phyloP scores from a whole-genome alignment of 1,140 invertebrate species.

The Zaprionus ghesquierei region DNA sequence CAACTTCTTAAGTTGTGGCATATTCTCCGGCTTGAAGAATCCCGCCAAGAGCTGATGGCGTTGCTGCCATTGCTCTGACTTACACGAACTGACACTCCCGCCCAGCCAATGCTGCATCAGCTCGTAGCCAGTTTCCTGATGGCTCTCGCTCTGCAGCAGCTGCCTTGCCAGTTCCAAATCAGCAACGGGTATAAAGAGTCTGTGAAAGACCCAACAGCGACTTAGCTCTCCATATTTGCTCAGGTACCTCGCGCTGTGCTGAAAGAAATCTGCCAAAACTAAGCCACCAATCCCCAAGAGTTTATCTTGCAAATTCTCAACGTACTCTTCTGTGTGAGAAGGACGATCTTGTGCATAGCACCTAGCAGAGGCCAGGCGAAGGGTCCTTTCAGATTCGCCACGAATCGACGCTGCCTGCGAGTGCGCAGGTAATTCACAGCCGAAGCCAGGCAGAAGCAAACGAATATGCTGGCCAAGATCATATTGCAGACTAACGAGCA shows the following conservation, averaged over 20 bases:
- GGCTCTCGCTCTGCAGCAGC: slow-evolving; percentile 49
- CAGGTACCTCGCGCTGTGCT: slow-evolving; percentile 45
- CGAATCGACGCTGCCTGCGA: slow-evolving; percentile 43
- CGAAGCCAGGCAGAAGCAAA: slow-evolving; percentile 68
- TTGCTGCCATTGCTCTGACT: slow-evolving; percentile 44
- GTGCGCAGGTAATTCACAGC: slow-evolving; percentile 62
- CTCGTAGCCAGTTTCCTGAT: slow-evolving; percentile 56
- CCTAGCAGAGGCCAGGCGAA: slow-evolving; percentile 57
- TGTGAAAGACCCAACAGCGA: slow-evolving; percentile 63
- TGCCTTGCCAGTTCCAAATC: slow-evolving; percentile 58
- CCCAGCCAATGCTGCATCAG: slow-evolving; percentile 54
- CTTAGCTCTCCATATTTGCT: slow-evolving; percentile 52
- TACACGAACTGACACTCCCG: slow-evolving; percentile 38
- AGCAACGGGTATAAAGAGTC: slow-evolving; percentile 58
- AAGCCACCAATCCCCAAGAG: neutral
- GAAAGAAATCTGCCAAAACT: slow-evolving; percentile 53
- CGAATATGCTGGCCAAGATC: slow-evolving; percentile 66
- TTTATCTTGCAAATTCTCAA: neutral
- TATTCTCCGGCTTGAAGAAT: slow-evolving; percentile 29
- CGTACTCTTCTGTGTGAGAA: slow-evolving; percentile 58
- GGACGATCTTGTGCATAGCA: slow-evolving; percentile 56
- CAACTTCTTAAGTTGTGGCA: slow-evolving; percentile 17
- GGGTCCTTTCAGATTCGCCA: slow-evolving; percentile 65
- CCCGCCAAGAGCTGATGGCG: slow-evolving; percentile 36
- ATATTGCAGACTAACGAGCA: slow-evolving; percentile 51